Base-by-base conservation (phyloP, 2,113 vertebrate species). In the Dipodomys ordii region DNA sequence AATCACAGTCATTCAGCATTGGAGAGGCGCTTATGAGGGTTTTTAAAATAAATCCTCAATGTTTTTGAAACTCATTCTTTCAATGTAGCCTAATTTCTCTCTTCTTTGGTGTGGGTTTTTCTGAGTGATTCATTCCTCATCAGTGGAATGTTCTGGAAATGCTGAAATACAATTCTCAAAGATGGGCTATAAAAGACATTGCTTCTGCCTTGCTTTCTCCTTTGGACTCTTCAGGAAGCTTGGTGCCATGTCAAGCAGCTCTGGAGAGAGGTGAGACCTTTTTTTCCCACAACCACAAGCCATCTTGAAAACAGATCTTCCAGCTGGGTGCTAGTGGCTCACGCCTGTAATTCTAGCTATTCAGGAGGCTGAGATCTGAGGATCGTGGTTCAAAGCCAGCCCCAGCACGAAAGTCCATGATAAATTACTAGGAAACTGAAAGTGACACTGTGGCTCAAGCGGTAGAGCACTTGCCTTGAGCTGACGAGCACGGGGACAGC, bases 61-160 rank as follows among this genome's bases (percentile, higher is more conserved):
- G 83, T 81, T 79, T 85, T 64, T 94, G 60, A 83, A 74, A 78
- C 32, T 44, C 82, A 39, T 86, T n/a, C 62, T 60, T 85, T 74
- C 69, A 32, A 32, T 79, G 23, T 15, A 90, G 64, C 44, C 83
- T 85, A 71, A 79, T 90, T 92, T 67, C 64, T 93, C 39, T 91
- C 69, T 30, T 60, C 57, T 67, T 27, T 49, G 87, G 72, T 28
- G 32, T 72, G 67, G 20, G 32, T 68, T 77, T 22, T 57, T 53
- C 19, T 0, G 46, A 46, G 27, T 81, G 83, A 82, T 19, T 95
- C 88, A 68, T 32, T 90, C 86, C 78, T 69, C 39, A 91, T 32
- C 62, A 68, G 71, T 13, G 13, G 60, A 71, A 46, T 18, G 12
- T 25, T 77, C n/a, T 16, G 49, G 28, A 83, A 69, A 73, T 46